Evolutionary conservation across 2,113 vertebrate species (phyloP).

Genomic region (Thamnophis sirtalis): DNA sequence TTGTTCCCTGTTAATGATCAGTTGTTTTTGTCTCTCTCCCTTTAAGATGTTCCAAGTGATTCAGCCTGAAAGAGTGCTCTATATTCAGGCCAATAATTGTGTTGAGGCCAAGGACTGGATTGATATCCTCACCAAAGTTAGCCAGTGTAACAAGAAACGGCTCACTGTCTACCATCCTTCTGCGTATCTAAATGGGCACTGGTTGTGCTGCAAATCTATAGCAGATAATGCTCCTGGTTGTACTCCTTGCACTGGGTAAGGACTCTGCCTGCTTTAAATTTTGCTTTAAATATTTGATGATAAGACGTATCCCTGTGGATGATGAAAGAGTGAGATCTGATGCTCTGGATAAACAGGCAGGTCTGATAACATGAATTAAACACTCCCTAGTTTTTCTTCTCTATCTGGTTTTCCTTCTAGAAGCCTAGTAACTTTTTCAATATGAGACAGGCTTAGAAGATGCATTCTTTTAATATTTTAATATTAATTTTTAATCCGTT

Average conservation of each 20-base stretch:
- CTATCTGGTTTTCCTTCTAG: background rate
- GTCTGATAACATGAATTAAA: background rate
- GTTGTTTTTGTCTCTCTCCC: background rate
- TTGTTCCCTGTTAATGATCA: background rate
- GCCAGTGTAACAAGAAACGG: slow-evolving; percentile 94
- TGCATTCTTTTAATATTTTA: background rate
- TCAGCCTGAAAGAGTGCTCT: slow-evolving; percentile 93
- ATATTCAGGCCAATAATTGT: slow-evolving; percentile 98
- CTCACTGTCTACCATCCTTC: slow-evolving; percentile 93
- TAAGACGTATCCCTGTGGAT: background rate
- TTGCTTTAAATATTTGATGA: background rate
- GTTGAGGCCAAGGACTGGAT: slow-evolving; percentile 98
- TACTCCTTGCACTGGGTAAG: slow-evolving; percentile 92
- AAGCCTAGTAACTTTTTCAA: background rate
- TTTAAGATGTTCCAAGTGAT: slow-evolving; percentile 98
- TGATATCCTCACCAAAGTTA: slow-evolving; percentile 96
- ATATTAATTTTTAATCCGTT: too few species aligned
- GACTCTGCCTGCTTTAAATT: rapidly evolving
- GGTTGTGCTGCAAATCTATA: slow-evolving; percentile 92
- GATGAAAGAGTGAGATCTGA: background rate
- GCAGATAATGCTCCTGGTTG: slow-evolving; percentile 85
- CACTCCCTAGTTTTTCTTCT: background rate
- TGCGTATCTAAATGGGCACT: slow-evolving; percentile 95
- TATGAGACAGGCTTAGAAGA: background rate
- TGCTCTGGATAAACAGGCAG: rapidly evolving